phyloP scores from a whole-genome alignment of 2,888 invertebrate species.

The Amblyteles armatorius region DNA sequence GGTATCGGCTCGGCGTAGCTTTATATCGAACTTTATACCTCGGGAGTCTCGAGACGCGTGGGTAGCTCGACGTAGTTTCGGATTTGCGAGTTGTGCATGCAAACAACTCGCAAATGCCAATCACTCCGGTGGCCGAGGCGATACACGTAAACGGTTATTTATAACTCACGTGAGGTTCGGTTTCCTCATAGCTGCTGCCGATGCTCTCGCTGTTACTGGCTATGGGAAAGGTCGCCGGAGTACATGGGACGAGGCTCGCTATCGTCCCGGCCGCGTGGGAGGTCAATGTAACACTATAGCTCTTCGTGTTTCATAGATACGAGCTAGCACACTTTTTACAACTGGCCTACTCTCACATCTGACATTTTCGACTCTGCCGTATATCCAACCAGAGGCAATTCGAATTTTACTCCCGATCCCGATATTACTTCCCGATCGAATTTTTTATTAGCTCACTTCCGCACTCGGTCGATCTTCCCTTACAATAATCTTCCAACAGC shows the following conservation, averaged over 20 bases:
- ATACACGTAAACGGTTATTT: slow-evolving; percentile 58
- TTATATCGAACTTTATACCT: background rate
- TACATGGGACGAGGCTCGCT: slow-evolving; percentile 13
- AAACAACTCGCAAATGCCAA: slow-evolving; percentile 65
- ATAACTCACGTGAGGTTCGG: slow-evolving; percentile 49
- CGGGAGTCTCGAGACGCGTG: slow-evolving; percentile 34
- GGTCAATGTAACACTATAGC: slow-evolving; percentile 7
- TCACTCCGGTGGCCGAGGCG: slow-evolving; percentile 49
- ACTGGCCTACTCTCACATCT: background rate
- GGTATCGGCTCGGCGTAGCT: background rate
- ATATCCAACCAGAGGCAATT: background rate
- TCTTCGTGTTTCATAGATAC: background rate
- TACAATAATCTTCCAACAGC: background rate
- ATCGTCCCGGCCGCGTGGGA: slow-evolving; percentile 30
- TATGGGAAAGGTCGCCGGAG: slow-evolving; percentile 57
- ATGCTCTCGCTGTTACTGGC: slow-evolving; percentile 32
- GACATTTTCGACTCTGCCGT: background rate
- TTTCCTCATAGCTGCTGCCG: slow-evolving; percentile 44
- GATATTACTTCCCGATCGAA: background rate
- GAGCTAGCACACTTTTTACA: background rate
- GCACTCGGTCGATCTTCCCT: background rate
- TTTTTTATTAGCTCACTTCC: background rate
- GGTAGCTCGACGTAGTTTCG: slow-evolving; percentile 41
- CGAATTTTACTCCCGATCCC: background rate
- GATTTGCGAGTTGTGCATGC: slow-evolving; percentile 61